A percentile compares a stretch with the other conserved stretches of the same genome.
Conservation (phyloP, 2,113 vertebrate species). For the Trichomycterus rosablanca region DNA sequence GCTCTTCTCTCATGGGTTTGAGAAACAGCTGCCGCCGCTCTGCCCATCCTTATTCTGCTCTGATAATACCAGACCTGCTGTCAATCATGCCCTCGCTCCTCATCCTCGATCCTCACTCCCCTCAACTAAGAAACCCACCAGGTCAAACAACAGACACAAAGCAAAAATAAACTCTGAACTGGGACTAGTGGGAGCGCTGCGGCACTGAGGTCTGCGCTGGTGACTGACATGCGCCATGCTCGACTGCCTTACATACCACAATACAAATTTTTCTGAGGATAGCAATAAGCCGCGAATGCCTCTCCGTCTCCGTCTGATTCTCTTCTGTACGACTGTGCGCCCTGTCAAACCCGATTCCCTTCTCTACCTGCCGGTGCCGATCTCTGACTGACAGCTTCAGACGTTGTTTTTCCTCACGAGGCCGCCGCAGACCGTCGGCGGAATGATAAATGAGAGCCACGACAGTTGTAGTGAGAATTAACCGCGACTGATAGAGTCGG, state of each 20-base stretch:
- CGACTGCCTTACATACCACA: too few species aligned
- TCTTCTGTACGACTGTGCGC: constrained; percentile 23
- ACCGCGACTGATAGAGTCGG: too few species aligned
- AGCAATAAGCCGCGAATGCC: constrained; percentile 12
- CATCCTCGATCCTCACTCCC: not conserved
- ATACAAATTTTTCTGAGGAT: too few species aligned
- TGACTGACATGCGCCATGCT: not conserved
- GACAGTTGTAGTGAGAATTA: too few species aligned
- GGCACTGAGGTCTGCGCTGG: constrained; percentile 1
- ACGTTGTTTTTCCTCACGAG: constrained; percentile 2
- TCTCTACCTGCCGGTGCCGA: not conserved
- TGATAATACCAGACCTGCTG: constrained; percentile 39
- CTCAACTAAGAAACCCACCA: not conserved
- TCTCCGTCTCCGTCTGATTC: constrained; percentile 30
- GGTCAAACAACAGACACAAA: constrained; percentile 21
- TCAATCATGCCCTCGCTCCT: constrained; percentile 27
- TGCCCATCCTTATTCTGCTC: constrained; percentile 4
- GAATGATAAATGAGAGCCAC: too few species aligned
- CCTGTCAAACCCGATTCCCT: constrained; percentile 35
- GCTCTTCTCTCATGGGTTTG: constrained; percentile 25
- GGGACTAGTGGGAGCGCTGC: not conserved
- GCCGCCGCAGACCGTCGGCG: too few species aligned
- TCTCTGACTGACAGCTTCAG: constrained; percentile 31
- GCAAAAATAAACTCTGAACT: constrained; percentile 24
- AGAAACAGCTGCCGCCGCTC: constrained; percentile 12